Evolutionary conservation across 2,888 invertebrate genomes (phyloP), one percentile per base, ranked within the genome.

Genomic region (Amblyjoppa fuscipennis): DNA sequence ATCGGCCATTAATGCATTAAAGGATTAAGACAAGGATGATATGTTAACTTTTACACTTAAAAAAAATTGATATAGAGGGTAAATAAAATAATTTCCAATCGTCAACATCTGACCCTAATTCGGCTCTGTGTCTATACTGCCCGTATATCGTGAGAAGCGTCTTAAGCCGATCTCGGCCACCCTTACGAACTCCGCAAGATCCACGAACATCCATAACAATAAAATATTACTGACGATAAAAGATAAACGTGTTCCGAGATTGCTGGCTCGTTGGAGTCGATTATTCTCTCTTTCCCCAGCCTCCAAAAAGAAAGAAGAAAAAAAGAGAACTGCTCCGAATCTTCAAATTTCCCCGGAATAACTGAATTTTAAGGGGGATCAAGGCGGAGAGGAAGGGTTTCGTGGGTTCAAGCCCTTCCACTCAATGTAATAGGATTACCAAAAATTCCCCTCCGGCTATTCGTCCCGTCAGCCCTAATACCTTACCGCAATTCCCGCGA

Each of bases 341-440:
- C 64, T 64, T 31, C 5, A 5, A 16, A n/a, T 64, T 64, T 7
- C 34, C 31, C 2, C 7, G 7, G 64, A 64, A 64, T 64, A 64
- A 64, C 64, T 64, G 34, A 31, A 64, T 64, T 64, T 64, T 34
- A n/a, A 64, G 64, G 31, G 64, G 16, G 31, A 64, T 13, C 31
- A 11, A 16, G 16, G 64, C 16, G 13, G 0, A 16, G 16, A 16
- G n/a, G 31, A 34, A 64, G 16, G 64, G 34, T 16, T 31, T 64
- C 64, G 31, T 34, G 64, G 64, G 34, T 16, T 31, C 13, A 56
- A 38, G 31, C 31, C 53, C 56, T 71, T 53, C 53, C 53, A 53
- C 71, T 53, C 53, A 41, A 38, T 38, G 49, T 71, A 71, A 71
- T 71, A 71, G 71, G 71, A 56, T 71, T 56, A 71, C 71, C 9